Base-by-base conservation (phyloP, 2,113 vertebrate genomes). In the Hystrix cristata region DNA sequence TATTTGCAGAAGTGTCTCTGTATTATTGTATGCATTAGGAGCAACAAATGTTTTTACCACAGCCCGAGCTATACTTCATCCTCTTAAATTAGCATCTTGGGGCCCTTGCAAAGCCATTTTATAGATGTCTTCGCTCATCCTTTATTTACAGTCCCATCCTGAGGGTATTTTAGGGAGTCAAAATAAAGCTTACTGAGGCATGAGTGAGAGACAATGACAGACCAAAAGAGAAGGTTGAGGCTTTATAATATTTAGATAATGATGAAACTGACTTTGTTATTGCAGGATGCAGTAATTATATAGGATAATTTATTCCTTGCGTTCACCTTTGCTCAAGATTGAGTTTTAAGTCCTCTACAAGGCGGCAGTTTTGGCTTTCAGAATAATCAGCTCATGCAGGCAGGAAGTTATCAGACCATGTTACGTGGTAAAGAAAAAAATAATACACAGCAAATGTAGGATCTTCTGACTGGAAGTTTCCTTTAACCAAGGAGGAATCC, bases 101-200 rank as follows among this genome's bases (percentile, higher is more conserved):
- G 84, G 60, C 34, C 78, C n/a, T 86, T 69, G 34, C 10, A 51
- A 87, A 83, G 51, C 79, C 72, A 72, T 78, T 95, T 96, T 80
- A 95, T 80, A 71, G 76, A 51, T 43, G 14, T 53, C 46, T 90
- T 69, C 65, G 76, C 43, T 88, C 76, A 71, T 72, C 34, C 25
- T 55, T 85, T 88, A 48, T 25, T 38, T 76, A 43, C 67, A 90
- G 76, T 65, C 46, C 90, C 57, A n/a, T 90, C 81, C 92, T 29
- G 23, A 95, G 64, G 60, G 55, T 85, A 55, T 87, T 78, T 95
- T 51, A 89, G 95, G 71, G 78, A 97, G 72, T 95, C 84, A 88
- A 53, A 94, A 85, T 89, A 72, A 97, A 92, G 62, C 64, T 88
- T 81, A 74, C 55, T 93, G 92, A 94, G 90, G 60, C 3, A 1